Evolutionary conservation across 92 coral and sea anemone genomes (phyloP).

Genomic region (Hydrozoanthus gracilis): DNA sequence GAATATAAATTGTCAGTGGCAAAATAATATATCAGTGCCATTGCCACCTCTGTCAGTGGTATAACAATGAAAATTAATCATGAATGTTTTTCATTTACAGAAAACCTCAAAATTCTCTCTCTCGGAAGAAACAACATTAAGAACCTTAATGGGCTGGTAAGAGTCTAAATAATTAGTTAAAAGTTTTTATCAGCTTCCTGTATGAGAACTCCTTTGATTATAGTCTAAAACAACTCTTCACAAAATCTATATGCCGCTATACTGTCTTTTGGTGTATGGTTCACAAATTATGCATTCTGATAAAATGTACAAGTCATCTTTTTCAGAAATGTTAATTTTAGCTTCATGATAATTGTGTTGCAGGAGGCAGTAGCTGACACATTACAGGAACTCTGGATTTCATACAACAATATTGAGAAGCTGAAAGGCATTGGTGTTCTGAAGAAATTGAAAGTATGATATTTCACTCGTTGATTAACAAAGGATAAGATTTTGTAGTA

Average conservation of each 20-base stretch:
- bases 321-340: neutral
- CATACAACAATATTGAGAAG: constrained; percentile 93
- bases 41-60: too few species aligned
- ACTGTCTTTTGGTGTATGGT: too few species aligned
- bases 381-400: constrained; percentile 90
- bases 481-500: too few species aligned
- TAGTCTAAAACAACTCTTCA: too few species aligned
- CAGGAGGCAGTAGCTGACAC: constrained; percentile 99
- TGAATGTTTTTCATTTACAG: constrained; percentile 48
- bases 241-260: too few species aligned
- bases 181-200: neutral
- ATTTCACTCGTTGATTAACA: neutral
- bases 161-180: neutral
- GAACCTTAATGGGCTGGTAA: constrained; percentile 96
- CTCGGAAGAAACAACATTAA: constrained; percentile 95
- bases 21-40: too few species aligned
- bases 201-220: too few species aligned
- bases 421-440: constrained; percentile 96
- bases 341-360: neutral
- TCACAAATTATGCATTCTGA: too few species aligned
- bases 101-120: constrained; percentile 86
- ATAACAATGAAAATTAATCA: neutral
- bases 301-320: too few species aligned
- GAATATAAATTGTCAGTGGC: too few species aligned
- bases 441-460: constrained; percentile 85